These are phyloP conservation scores for Tachina fera DNA, from an alignment of 2,888 invertebrate species.

Conservation along the genomic window DNA sequence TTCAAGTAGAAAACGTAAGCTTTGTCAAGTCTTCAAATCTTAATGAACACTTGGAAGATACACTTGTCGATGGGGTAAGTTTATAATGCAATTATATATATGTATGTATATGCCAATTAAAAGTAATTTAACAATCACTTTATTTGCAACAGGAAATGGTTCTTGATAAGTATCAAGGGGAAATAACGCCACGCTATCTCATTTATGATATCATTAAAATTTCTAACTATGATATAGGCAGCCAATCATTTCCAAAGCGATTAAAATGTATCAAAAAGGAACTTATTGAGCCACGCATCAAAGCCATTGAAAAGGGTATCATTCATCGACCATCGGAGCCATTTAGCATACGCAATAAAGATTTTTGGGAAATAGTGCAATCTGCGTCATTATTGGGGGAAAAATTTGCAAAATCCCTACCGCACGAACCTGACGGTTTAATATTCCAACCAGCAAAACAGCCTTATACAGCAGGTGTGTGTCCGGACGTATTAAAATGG, in stretches of 20 bases:
- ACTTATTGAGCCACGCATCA: constrained; percentile 87
- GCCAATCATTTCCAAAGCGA: constrained; percentile 89
- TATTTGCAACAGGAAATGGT: constrained; percentile 93
- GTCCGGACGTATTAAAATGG: constrained; percentile 96
- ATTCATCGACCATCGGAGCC: constrained; percentile 92
- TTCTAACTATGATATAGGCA: constrained; percentile 89
- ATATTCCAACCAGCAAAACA: constrained; percentile 97
- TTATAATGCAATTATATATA: constrained; percentile 3
- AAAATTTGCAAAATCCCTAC: constrained; percentile 92
- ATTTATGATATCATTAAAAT: constrained; percentile 97
- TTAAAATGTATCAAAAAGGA: constrained; percentile 90
- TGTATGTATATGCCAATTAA: background rate
- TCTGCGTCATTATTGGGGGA: constrained; percentile 89
- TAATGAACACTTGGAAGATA: constrained; percentile 88
- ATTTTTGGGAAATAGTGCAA: constrained; percentile 93
- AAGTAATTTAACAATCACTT: background rate
- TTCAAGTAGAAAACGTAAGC: constrained; percentile 90
- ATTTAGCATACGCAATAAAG: constrained; percentile 94
- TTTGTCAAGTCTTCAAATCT: constrained; percentile 91
- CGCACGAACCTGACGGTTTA: constrained; percentile 98
- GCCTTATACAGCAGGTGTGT: constrained; percentile 93
- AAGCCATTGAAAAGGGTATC: constrained; percentile 90
- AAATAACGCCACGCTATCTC: constrained; percentile 93
- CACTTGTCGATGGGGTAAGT: constrained; percentile 95
- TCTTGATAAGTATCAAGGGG: constrained; percentile 91